These are phyloP conservation scores for Steinernema carpocapsae DNA, from an alignment of 2,888 invertebrate species.

Conservation along the genomic window DNA sequence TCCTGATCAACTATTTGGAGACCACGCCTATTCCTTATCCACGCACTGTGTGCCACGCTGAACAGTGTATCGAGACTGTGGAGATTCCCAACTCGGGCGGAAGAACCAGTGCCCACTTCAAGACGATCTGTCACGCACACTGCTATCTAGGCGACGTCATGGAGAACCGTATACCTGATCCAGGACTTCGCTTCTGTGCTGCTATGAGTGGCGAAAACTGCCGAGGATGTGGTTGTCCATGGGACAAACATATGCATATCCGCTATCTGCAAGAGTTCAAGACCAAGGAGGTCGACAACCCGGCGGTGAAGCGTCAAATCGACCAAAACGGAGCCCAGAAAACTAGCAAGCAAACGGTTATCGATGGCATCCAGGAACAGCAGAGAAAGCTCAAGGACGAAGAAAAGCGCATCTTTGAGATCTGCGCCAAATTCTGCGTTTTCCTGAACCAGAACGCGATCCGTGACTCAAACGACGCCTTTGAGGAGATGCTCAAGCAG, in stretches of 20 bases:
- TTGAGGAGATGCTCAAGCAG: constrained; percentile 38
- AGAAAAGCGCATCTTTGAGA: constrained; percentile 35
- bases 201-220: constrained; percentile 42
- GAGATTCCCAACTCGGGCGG: not conserved
- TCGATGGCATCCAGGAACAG: constrained; percentile 1
- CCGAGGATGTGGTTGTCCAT: constrained; percentile 39
- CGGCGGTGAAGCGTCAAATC: not conserved
- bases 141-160: constrained; percentile 40
- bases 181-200: constrained; percentile 38
- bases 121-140: constrained; percentile 40
- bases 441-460: constrained; percentile 40
- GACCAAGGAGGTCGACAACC: constrained; percentile 23
- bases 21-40: not conserved
- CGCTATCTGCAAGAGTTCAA: constrained; percentile 34
- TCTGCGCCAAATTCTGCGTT: constrained; percentile 6
- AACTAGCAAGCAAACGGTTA: not conserved
- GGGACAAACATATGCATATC: constrained; percentile 43
- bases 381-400: constrained; percentile 9
- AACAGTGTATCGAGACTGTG: not conserved
- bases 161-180: constrained; percentile 35
- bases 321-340: not conserved
- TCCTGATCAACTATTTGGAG: not conserved
- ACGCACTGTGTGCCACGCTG: not conserved
- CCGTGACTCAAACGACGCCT: constrained; percentile 41
- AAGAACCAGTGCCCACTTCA: too few relatives aligned